These are phyloP conservation scores for Puntigrus tetrazona DNA, from an alignment of 2,113 vertebrate genomes.

Conservation along the genomic window DNA sequence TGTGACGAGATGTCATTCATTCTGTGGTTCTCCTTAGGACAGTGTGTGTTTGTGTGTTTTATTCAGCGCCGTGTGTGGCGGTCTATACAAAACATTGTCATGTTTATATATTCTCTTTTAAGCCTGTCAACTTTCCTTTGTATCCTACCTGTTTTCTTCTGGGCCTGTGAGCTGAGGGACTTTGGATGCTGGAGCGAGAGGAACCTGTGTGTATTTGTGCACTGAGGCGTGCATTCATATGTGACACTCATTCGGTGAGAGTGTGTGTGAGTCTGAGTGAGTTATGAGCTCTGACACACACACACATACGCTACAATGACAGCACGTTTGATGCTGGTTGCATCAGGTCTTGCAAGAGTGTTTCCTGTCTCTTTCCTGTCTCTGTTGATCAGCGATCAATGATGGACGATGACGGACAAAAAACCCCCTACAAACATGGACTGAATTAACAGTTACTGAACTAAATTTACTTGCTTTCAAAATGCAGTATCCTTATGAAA, in stretches of 20 bases:
- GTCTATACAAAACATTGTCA: neutral
- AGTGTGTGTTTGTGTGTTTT: constrained; percentile 2
- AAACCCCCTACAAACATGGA: neutral
- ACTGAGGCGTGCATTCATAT: neutral
- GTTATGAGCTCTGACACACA: constrained; percentile 22
- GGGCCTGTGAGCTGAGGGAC: constrained; percentile 2
- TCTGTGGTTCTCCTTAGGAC: constrained; percentile 6
- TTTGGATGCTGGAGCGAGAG: neutral
- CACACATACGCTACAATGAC: constrained; percentile 19
- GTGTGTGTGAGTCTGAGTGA: neutral
- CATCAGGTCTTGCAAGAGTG: constrained; percentile 45
- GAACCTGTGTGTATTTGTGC: constrained; percentile 15
- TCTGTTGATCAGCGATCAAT: neutral
- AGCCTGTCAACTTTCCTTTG: constrained; percentile 19
- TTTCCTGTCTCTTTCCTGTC: constrained; percentile 28
- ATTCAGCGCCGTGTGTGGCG: neutral
- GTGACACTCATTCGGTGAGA: constrained; percentile 12
- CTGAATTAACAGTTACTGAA: neutral
- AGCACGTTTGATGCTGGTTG: constrained; percentile 41
- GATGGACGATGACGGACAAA: neutral
- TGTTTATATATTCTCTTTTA: constrained; percentile 42
- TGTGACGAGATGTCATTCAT: neutral
- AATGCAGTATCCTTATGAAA: neutral
- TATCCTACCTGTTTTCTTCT: constrained; percentile 22
- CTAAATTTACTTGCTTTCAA: neutral